These are phyloP conservation scores for Riptortus pedestris DNA, from an alignment of 1,140 invertebrate species.

Conservation along the genomic window DNA sequence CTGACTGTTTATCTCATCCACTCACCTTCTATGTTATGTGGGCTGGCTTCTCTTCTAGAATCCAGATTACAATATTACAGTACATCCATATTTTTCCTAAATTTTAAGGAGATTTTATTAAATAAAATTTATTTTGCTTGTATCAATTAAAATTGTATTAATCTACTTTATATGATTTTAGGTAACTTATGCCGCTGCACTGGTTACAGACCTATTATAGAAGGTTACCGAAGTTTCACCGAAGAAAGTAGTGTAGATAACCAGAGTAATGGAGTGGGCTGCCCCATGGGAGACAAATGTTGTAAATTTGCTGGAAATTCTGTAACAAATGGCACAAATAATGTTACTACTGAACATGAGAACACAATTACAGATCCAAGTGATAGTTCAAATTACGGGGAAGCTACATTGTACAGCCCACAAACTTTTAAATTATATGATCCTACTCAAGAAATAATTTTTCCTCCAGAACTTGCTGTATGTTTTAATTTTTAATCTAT, in stretches of 20 bases:
- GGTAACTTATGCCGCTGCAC: slow-evolving; percentile 86
- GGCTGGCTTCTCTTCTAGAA: too few relatives aligned
- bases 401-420: background rate
- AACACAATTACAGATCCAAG: background rate
- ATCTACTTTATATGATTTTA: too few relatives aligned
- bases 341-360: background rate
- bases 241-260: slow-evolving; percentile 46
- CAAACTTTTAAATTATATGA: slow-evolving; percentile 49
- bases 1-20: too few relatives aligned
- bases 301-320: background rate
- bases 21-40: too few relatives aligned
- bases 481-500: too few relatives aligned
- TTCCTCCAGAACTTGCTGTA: slow-evolving; percentile 61
- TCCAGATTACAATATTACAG: too few relatives aligned
- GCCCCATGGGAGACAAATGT: background rate
- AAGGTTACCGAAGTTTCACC: slow-evolving; percentile 74
- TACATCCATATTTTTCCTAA: too few relatives aligned
- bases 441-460: slow-evolving; percentile 81
- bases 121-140: too few relatives aligned
- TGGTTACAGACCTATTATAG: slow-evolving; percentile 80
- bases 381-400: background rate
- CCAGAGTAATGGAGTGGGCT: background rate
- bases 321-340: background rate
- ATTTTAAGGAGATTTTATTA: too few relatives aligned
- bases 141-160: too few relatives aligned